Conservation (phyloP, 2,113 vertebrate genomes). For the Mirza zaza region DNA sequence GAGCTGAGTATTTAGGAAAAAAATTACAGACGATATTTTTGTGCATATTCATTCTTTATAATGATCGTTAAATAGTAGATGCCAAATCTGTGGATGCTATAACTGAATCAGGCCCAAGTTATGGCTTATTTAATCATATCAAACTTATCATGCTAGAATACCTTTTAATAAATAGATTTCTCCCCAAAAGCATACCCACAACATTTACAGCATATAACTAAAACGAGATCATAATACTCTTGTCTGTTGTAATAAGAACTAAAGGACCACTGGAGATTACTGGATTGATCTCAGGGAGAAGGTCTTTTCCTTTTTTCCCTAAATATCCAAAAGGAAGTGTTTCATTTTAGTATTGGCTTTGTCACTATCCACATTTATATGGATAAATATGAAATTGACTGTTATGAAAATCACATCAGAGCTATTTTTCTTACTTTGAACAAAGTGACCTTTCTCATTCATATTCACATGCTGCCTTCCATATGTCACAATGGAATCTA, state of each 20-base stretch:
- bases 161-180: constrained; percentile 23
- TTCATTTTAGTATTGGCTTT: constrained; percentile 44
- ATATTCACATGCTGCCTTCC: constrained; percentile 55
- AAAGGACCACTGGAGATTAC: constrained; percentile 20
- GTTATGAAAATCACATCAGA: constrained; percentile 69
- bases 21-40: neutral
- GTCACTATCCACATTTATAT: constrained; percentile 31
- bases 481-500: constrained; percentile 59
- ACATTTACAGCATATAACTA: constrained; percentile 30
- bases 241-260: constrained; percentile 23
- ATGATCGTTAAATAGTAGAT: neutral
- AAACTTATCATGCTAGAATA: neutral
- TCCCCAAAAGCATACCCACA: neutral
- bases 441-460: constrained; percentile 73
- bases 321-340: neutral
- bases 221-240: neutral
- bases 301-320: neutral
- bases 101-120: constrained; percentile 24
- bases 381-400: constrained; percentile 68
- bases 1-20: constrained; percentile 6
- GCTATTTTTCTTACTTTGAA: constrained; percentile 75
- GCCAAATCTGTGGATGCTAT: neutral
- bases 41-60: neutral
- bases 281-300: constrained; percentile 18
- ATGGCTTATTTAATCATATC: constrained; percentile 5